Evolutionary conservation across 2,113 vertebrate genomes (phyloP).

Genomic region (Hylia prasina): DNA sequence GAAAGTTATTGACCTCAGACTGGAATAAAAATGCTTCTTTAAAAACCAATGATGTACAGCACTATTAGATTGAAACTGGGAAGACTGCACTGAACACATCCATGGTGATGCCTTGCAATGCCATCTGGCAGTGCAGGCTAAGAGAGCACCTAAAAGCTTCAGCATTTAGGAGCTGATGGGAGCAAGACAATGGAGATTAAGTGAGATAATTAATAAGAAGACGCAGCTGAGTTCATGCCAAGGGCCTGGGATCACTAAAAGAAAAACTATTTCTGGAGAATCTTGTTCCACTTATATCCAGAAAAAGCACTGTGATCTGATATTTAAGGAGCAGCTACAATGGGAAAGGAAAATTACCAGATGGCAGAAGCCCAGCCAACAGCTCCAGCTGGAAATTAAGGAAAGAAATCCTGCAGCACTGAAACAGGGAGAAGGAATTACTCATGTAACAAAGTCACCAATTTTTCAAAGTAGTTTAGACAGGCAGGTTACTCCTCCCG

Average conservation of each 20-base stretch:
- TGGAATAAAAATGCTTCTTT: neutral
- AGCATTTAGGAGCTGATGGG: neutral
- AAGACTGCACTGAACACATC: neutral
- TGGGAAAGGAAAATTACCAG: neutral
- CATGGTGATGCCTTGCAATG: neutral
- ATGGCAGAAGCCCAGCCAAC: neutral
- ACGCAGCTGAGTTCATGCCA: neutral
- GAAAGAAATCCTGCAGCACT: neutral
- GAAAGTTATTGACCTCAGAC: neutral
- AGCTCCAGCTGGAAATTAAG: neutral
- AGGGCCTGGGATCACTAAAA: neutral
- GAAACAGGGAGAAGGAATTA: neutral
- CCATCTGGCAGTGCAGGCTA: neutral
- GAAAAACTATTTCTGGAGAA: neutral
- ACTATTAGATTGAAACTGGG: neutral
- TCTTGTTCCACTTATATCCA: neutral
- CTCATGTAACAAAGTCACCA: neutral
- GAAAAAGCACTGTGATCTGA: neutral
- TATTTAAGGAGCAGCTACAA: neutral
- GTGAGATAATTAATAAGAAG: neutral
- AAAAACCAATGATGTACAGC: neutral
- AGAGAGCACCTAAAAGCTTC: neutral
- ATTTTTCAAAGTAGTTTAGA: neutral
- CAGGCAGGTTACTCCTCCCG: neutral
- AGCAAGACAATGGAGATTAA: neutral